Evolutionary conservation across 1,140 invertebrate genomes (phyloP), one percentile per base, ranked within the genome.

Genomic region (Cherax destructor): DNA sequence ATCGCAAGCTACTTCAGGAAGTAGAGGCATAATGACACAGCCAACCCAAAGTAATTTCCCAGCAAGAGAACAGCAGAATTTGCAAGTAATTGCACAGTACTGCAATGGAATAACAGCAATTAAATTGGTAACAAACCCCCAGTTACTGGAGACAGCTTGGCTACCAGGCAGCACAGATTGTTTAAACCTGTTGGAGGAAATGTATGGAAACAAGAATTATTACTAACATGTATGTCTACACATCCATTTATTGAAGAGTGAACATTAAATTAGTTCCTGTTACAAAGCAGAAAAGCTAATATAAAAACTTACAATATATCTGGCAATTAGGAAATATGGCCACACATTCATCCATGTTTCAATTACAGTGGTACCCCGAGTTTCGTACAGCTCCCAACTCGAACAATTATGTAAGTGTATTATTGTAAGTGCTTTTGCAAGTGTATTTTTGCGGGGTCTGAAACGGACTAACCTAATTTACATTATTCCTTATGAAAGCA

Each of bases 111-210:
- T 79, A 91, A 91, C 89, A 18, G 83, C 83, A 91, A 91, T 79
- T 47, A 59, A 84, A 88, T 6, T 85, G 74, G 72, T 88, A 88
- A 92, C 91, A 87, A 87, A 92, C 91, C 91, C 91, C 91, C 91
- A 69, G 86, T 80, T 81, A 88, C 91, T 77, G 86, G 91, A 88
- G 91, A 87, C 91, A 92, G 85, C 86, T 92, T 92, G 86, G 91
- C 91, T 78, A 92, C 85, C 81, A 92, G 85, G 80, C 91, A 86
- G 91, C 91, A 92, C 81, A 92, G 81, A 92, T 84, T 92, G 85
- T 52, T 88, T 88, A 92, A 88, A 88, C 91, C 91, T 92, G 91
- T 92, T 92, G 86, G 50, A 79, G 49, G 77, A 88, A 88, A 50
- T 59, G 59, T 49, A 69, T 50, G 76, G 84, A 41, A 83, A 83